Base-by-base conservation (phyloP, 2,797 vertebrate species). In the Meriones psammophilus region DNA sequence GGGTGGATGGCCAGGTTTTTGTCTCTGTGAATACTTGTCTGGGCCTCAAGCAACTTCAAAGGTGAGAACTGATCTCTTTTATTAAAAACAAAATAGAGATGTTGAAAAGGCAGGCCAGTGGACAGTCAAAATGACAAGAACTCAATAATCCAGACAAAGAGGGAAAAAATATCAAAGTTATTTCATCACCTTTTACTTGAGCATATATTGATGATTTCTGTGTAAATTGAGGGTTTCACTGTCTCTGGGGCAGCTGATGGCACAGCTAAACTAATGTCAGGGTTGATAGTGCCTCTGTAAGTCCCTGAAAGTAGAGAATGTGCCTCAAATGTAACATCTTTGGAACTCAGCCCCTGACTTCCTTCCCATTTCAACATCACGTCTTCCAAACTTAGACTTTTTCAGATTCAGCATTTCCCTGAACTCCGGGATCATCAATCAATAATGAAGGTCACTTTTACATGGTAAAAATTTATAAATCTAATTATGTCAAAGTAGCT, bases 91-190 rank as follows among this genome's bases (percentile, higher is more conserved):
- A 5, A 88, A 33, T 15, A 83, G 58, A 88, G 46, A 85, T 58
- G 60, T 50, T 85, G 66, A 68, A 94, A 94, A 81, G 46, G 24
- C 73, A 80, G 17, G 10, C 33, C 18, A n/a, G 1, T n/a, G 14
- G 73, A 17, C 66, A 73, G 64, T 14, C n/a, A 77, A 50, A 85
- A 87, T 89, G 69, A 69, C 22, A 77, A 88, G 73, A 58, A 92
- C 68, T 77, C 68, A 81, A 20, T 66, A 77, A 91, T n/a, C 73
- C 54, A 74, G 26, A 46, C 50, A 8, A 15, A 69, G 68, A n/a
- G 36, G 14, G 28, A 8, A 54, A 36, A 73, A 79, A 42, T 18
- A n/a, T 9, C 26, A 68, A 18, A 3, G 4, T 68, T 76, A 54
- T 42, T n/a, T 33, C 24, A 58, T 92, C 79, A 76, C 89, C 54